Base-by-base conservation (phyloP, 2,888 invertebrate species). In the Ctena decussata region DNA sequence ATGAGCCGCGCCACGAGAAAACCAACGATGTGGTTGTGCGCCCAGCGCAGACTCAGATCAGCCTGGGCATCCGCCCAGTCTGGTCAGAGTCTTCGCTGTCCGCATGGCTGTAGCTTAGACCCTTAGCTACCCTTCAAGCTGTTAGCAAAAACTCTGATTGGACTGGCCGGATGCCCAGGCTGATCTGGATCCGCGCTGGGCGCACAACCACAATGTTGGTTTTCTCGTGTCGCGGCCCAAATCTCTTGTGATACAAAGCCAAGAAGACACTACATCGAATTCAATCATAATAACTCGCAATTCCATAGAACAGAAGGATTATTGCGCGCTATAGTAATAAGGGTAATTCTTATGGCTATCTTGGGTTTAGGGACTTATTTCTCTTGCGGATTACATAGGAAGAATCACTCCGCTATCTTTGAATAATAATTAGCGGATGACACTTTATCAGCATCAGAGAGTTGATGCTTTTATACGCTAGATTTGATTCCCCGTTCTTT, bases 331-430 rank as follows among this genome's bases (percentile, higher is more conserved):
- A 78, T 78, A 69, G 84, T 80, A 80, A 83, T 83, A 70, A 78
- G 78, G 80, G 82, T 82, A 72, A 84, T 76, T 53, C 37, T 37
- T 65, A 72, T 76, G 65, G 65, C 65, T 65, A 65, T 35, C 18
- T 65, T 32, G 65, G 65, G 65, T 65, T 65, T 65, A 35, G 65
- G 65, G 65, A 65, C 65, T 65, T 65, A 65, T 65, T 65, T 21
- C 65, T 65, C 32, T 65, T 35, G 65, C 65, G 65, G 65, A 65
- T 35, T 65, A 65, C 83, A 41, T n/a, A 57, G 72, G 39, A 65
- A 65, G 65, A 82, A 80, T 86, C 79, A 82, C 32, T 77, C 77
- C 70, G 79, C 72, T 85, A 88, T 85, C 87, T 80, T 72, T 57
- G 27, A 53, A 81, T 82, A 73, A 80, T 73, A 82, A 82, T 84